phyloP scores from a whole-genome alignment of 2,888 invertebrate species.

The Oxycera nigricornis region DNA sequence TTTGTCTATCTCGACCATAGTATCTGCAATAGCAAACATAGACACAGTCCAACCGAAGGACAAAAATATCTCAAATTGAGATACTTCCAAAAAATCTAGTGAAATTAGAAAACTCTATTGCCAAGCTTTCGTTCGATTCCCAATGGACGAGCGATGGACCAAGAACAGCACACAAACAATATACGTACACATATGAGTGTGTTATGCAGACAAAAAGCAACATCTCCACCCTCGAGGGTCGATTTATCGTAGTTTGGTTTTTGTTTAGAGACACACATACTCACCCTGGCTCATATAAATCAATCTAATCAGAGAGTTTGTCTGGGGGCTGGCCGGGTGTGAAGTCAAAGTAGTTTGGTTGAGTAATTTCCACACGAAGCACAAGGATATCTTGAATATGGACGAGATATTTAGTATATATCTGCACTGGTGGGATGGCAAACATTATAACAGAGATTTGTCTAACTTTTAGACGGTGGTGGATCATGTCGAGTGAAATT shows the following conservation, averaged over 20 bases:
- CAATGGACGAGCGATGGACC: neutral
- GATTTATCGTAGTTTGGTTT: constrained; percentile 38
- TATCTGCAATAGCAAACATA: neutral
- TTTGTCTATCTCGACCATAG: too few species aligned
- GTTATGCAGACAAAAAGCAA: neutral
- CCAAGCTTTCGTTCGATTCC: neutral
- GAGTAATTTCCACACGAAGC: too few species aligned
- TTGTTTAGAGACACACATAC: constrained; percentile 32
- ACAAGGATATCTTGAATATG: too few species aligned
- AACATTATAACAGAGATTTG: too few species aligned
- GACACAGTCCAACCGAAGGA: neutral
- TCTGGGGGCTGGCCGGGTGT: neutral
- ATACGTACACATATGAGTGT: neutral
- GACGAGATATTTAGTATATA: too few species aligned
- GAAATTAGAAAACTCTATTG: constrained; percentile 21
- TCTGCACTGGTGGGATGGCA: too few species aligned
- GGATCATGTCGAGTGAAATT: too few species aligned
- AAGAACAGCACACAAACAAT: neutral
- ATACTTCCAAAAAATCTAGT: constrained; percentile 20
- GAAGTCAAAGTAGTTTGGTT: neutral
- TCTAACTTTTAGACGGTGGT: too few species aligned
- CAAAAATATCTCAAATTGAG: neutral
- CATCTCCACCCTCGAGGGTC: constrained; percentile 5
- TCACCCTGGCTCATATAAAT: constrained; percentile 22
- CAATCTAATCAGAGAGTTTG: constrained; percentile 5